phyloP scores from a whole-genome alignment of 2,797 vertebrate genomes.

The Hylomyscus alleni region DNA sequence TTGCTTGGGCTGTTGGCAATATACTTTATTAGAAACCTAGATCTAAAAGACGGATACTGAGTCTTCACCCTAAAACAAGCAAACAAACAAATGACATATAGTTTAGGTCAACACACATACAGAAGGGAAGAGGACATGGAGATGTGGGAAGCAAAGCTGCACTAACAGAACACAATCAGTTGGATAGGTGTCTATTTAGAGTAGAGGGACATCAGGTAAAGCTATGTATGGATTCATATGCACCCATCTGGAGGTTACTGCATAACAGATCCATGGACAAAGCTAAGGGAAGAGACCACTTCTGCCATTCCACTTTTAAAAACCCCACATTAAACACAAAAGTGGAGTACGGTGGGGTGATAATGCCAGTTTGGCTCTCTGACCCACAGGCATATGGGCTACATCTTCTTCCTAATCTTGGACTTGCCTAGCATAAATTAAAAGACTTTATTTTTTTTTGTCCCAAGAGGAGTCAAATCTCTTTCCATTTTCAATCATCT shows the following conservation, averaged over 20 bases:
- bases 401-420: no score
- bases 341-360: slow-evolving; percentile 59
- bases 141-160: no score
- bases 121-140: no score
- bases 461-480: no score
- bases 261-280: slow-evolving; percentile 89
- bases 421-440: no score
- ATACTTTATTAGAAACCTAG: slow-evolving; percentile 81
- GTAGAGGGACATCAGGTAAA: slow-evolving; percentile 92
- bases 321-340: slow-evolving; percentile 96
- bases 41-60: slow-evolving; percentile 82
- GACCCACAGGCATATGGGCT: no score
- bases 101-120: slow-evolving; percentile 62
- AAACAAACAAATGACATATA: slow-evolving; percentile 86
- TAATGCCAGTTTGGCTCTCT: no score
- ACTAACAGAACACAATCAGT: no score
- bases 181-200: slow-evolving; percentile 87
- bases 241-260: slow-evolving; percentile 90
- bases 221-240: slow-evolving; percentile 92
- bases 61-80: slow-evolving; percentile 82
- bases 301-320: slow-evolving; percentile 91
- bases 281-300: slow-evolving; percentile 75
- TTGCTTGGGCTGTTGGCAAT: slow-evolving; percentile 85
- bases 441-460: no score
- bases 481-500: no score